Evolutionary conservation across 2,113 vertebrate genomes (phyloP).

Genomic region (Neolamprologus sp.): DNA sequence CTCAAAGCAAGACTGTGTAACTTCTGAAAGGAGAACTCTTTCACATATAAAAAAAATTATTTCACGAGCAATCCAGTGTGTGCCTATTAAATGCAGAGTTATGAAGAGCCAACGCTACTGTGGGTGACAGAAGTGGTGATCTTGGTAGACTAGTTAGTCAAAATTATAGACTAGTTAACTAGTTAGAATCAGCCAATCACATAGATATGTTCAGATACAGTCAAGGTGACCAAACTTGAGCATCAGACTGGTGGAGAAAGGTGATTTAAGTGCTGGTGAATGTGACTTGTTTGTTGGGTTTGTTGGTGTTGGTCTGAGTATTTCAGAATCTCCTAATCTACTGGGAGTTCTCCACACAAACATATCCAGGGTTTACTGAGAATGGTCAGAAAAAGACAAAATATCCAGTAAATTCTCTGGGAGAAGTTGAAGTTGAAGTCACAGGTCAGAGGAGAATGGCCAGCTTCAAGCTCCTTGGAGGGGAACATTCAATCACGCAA

Average conservation of each 20-base stretch:
- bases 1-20: not conserved
- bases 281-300: not conserved
- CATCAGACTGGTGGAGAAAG: not conserved
- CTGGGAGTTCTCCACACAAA: accelerated
- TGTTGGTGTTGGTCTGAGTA: not conserved
- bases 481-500: not conserved
- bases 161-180: not conserved
- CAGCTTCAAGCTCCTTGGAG: not conserved
- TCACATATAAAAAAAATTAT: not conserved
- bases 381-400: not conserved
- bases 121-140: not conserved
- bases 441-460: not conserved
- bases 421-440: too few species aligned
- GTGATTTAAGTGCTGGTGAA: not conserved
- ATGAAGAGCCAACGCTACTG: accelerated
- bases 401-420: not conserved
- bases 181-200: not conserved
- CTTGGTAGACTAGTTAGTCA: not conserved
- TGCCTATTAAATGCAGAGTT: not conserved
- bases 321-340: not conserved
- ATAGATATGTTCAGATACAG: not conserved
- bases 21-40: not conserved
- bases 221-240: not conserved
- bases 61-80: not conserved
- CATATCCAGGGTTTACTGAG: not conserved